These are phyloP conservation scores for Psylliodes chrysocephalus DNA, from an alignment of 2,888 invertebrate species.

Conservation along the genomic window DNA sequence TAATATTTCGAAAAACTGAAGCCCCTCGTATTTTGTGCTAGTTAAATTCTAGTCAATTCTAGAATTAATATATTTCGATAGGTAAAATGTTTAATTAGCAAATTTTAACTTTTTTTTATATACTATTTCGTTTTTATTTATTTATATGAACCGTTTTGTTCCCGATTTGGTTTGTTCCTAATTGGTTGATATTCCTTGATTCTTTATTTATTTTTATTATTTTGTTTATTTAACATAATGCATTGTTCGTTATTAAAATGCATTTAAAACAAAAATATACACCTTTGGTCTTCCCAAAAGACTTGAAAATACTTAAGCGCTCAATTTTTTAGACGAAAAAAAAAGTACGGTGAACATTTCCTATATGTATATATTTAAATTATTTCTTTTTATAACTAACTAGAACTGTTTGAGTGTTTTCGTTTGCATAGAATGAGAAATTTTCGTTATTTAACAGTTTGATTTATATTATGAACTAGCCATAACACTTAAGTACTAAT, in stretches of 20 bases:
- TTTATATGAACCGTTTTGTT: too few relatives aligned
- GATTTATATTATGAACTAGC: neutral
- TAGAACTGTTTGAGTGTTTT: conserved; percentile 21
- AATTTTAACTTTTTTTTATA: too few relatives aligned
- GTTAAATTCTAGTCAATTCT: neutral
- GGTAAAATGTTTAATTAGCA: too few relatives aligned
- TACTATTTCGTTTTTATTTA: too few relatives aligned
- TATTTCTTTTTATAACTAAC: conserved; percentile 31
- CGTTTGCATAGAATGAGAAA: conserved; percentile 26
- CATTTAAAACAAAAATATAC: neutral
- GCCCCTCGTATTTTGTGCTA: too few relatives aligned
- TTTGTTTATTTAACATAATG: too few relatives aligned
- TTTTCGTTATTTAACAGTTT: neutral
- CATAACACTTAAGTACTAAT: neutral
- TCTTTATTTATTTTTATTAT: neutral
- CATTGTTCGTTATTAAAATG: neutral
- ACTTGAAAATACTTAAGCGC: neutral
- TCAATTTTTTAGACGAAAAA: neutral
- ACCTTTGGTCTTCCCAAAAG: neutral
- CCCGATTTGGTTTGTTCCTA: neutral
- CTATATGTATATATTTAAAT: neutral
- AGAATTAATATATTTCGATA: neutral
- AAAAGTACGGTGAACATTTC: neutral
- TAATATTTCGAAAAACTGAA: too few relatives aligned
- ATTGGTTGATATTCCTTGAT: neutral